These are phyloP conservation scores for Drosophila punjabiensis DNA, from an alignment of 1,140 invertebrate species.

Conservation along the genomic window DNA sequence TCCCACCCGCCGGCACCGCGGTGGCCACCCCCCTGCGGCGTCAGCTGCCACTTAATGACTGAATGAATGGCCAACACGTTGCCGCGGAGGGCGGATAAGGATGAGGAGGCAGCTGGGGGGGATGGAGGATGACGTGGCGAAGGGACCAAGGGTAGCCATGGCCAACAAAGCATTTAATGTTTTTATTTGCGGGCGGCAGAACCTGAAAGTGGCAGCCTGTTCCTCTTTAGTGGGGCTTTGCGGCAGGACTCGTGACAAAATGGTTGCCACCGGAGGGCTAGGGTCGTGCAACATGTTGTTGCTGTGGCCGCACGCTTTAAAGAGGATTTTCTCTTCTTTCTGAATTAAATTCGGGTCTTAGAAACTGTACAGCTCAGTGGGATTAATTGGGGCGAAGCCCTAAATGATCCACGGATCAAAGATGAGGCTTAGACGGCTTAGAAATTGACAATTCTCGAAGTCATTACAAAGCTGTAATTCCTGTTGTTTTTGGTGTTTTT, in stretches of 20 bases:
- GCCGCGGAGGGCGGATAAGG: slow-evolving; percentile 15
- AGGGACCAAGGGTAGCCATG: slow-evolving; percentile 24
- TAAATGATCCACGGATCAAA: slow-evolving; percentile 11
- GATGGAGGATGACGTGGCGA: background rate
- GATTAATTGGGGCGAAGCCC: slow-evolving; percentile 36
- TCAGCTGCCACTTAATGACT: slow-evolving; percentile 77
- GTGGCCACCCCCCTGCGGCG: slow-evolving; percentile 62
- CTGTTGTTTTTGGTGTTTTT: background rate
- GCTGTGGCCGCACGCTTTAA: slow-evolving; percentile 40
- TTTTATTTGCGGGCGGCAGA: slow-evolving; percentile 78
- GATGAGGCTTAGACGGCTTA: background rate
- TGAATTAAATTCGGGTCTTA: slow-evolving; percentile 45
- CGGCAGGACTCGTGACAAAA: slow-evolving; percentile 56
- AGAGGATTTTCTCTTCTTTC: slow-evolving; percentile 25
- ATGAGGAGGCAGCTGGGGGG: slow-evolving; percentile 1
- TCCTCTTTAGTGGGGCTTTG: slow-evolving; percentile 53
- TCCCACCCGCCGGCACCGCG: background rate
- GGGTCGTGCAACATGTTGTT: slow-evolving; percentile 67
- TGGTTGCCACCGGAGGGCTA: slow-evolving; percentile 19
- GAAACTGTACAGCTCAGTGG: slow-evolving; percentile 11
- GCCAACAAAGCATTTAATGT: slow-evolving; percentile 76
- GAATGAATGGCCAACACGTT: slow-evolving; percentile 77
- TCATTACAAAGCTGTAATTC: background rate
- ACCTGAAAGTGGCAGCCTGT: slow-evolving; percentile 66
- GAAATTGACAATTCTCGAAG: slow-evolving; percentile 20